These are phyloP conservation scores for Oasisia sp. DNA, from an alignment of 2,888 invertebrate genomes.

Conservation along the genomic window DNA sequence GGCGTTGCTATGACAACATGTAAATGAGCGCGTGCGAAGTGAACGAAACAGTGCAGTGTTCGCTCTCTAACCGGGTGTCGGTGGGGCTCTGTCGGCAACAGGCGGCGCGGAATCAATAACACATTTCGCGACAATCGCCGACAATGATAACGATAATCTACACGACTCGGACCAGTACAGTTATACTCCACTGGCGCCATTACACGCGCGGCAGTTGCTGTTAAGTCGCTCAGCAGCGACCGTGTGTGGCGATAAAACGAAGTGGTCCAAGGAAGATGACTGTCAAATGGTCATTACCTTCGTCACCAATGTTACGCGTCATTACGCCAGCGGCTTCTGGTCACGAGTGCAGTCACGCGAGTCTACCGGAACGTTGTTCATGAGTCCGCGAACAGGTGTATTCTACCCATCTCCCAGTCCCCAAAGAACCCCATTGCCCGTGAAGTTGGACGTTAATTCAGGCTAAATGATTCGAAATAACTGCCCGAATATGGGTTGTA, in stretches of 20 bases:
- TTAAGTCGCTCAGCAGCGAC: background rate
- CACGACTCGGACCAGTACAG: background rate
- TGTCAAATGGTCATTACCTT: background rate
- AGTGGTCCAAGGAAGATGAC: background rate
- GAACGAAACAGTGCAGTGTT: background rate
- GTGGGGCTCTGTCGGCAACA: background rate
- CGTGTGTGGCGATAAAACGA: background rate
- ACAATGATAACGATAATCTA: conserved; percentile 6
- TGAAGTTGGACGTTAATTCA: background rate
- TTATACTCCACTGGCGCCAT: background rate
- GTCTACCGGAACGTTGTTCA: background rate
- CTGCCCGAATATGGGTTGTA: no score
- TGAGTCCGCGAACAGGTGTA: background rate
- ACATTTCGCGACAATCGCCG: background rate
- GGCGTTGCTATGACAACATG: conserved; percentile 12
- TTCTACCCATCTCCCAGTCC: background rate
- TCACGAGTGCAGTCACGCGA: background rate
- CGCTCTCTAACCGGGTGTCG: no score
- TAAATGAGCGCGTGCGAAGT: background rate
- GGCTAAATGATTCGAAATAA: no score
- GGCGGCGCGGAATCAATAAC: background rate
- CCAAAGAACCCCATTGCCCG: background rate
- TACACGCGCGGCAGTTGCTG: background rate
- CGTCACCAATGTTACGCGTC: background rate
- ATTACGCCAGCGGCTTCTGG: background rate